phyloP scores from a whole-genome alignment of 2,797 vertebrate species.

The Coranthus polyacanthus region DNA sequence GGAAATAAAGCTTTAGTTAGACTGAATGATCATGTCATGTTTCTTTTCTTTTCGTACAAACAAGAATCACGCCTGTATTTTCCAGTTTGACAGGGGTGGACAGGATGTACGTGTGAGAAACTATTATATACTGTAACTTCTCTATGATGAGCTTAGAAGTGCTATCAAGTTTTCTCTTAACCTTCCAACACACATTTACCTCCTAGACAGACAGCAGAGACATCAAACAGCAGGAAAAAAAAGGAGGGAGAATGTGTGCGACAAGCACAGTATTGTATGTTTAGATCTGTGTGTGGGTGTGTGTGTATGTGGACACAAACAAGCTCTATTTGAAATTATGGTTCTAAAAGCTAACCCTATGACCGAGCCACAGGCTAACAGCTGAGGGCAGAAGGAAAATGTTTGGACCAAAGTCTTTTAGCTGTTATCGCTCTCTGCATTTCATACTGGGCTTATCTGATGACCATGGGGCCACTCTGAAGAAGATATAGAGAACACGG shows the following conservation, averaged over 20 bases:
- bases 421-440: slow-evolving; percentile 56
- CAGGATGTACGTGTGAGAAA: background rate
- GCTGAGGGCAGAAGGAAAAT: slow-evolving; percentile 58
- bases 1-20: background rate
- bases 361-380: slow-evolving; percentile 44
- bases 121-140: background rate
- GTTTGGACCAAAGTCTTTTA: slow-evolving; percentile 54
- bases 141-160: background rate
- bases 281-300: background rate
- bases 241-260: background rate
- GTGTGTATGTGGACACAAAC: background rate
- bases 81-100: background rate
- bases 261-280: slow-evolving; percentile 14
- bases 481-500: slow-evolving; percentile 52
- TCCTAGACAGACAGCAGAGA: slow-evolving; percentile 2
- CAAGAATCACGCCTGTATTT: background rate
- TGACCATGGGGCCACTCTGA: slow-evolving; percentile 49
- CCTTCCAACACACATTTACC: slow-evolving; percentile 3
- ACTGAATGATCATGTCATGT: background rate
- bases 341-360: slow-evolving; percentile 27
- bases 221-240: slow-evolving; percentile 7
- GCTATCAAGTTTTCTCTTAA: background rate
- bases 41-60: background rate
- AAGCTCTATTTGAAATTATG: slow-evolving; percentile 38
- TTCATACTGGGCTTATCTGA: slow-evolving; percentile 67